Evolutionary conservation across 2,113 vertebrate species (phyloP).

Genomic region (Psophia crepitans): DNA sequence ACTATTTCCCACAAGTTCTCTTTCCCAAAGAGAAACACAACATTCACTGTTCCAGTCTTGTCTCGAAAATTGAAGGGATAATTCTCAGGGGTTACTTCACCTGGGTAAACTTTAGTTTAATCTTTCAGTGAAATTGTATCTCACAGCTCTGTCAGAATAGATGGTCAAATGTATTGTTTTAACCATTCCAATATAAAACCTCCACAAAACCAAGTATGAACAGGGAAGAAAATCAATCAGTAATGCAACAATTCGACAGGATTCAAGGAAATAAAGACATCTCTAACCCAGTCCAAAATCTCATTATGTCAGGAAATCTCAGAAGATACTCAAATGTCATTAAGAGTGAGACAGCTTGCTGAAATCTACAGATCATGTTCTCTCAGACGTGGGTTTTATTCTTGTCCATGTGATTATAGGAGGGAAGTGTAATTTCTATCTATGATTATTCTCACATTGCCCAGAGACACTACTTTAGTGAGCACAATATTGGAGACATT

Average conservation of each 20-base stretch:
- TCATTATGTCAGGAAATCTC: neutral
- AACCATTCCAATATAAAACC: neutral
- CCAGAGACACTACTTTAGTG: constrained; percentile 19
- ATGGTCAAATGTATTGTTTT: neutral
- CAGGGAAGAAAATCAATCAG: neutral
- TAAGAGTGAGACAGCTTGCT: neutral
- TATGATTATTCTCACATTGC: neutral
- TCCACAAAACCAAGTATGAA: neutral
- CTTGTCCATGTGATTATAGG: neutral
- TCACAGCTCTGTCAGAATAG: neutral
- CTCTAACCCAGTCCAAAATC: neutral
- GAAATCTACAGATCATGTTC: neutral
- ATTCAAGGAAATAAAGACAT: constrained; percentile 21
- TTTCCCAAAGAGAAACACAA: neutral
- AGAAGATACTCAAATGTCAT: neutral
- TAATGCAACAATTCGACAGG: neutral
- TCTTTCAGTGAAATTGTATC: neutral
- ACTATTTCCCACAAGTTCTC: neutral
- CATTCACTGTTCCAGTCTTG: neutral
- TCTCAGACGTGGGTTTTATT: neutral
- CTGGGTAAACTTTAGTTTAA: neutral
- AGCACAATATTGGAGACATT: constrained; percentile 23
- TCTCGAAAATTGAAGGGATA: neutral
- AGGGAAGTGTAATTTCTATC: constrained; percentile 7
- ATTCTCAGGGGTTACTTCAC: neutral